Conservation (phyloP, 2,113 vertebrate species). For the Lipotes vexillifer region DNA sequence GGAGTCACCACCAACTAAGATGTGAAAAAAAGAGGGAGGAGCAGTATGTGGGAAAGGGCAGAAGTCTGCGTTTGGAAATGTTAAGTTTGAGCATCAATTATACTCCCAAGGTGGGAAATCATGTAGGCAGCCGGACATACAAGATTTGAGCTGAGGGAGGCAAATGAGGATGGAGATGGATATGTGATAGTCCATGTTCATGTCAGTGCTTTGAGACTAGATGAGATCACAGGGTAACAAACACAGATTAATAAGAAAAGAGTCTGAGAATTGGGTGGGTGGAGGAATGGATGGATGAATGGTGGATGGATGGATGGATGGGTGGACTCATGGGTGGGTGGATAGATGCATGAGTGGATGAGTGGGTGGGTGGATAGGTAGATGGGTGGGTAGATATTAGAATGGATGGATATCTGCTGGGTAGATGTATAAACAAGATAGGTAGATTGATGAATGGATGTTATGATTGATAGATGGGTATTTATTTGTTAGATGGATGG, state of each 20-base stretch:
- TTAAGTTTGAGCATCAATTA: background rate
- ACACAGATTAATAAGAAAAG: no score
- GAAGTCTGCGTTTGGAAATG: background rate
- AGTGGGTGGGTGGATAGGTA: no score
- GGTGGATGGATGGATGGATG: background rate
- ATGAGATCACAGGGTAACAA: background rate
- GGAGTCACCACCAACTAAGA: background rate
- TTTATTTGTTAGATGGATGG: no score
- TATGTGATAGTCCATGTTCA: rapidly evolving
- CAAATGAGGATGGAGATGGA: background rate
- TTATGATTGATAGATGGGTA: background rate
- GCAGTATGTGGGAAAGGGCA: background rate
- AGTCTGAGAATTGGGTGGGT: rapidly evolving
- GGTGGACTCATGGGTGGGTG: no score
- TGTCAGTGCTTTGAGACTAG: background rate
- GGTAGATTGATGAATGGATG: no score
- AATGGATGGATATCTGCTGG: background rate
- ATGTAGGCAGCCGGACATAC: background rate
- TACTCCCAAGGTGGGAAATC: no score
- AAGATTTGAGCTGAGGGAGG: background rate
- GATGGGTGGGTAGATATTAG: background rate
- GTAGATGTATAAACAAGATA: no score
- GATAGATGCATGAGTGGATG: no score
- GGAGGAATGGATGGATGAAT: no score
- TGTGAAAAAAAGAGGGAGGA: background rate